Percentiles rank a stretch among this genome's conserved stretches.
Evolutionary conservation across 2,888 invertebrate species (phyloP).

Genomic region (Thelaira solivaga): DNA sequence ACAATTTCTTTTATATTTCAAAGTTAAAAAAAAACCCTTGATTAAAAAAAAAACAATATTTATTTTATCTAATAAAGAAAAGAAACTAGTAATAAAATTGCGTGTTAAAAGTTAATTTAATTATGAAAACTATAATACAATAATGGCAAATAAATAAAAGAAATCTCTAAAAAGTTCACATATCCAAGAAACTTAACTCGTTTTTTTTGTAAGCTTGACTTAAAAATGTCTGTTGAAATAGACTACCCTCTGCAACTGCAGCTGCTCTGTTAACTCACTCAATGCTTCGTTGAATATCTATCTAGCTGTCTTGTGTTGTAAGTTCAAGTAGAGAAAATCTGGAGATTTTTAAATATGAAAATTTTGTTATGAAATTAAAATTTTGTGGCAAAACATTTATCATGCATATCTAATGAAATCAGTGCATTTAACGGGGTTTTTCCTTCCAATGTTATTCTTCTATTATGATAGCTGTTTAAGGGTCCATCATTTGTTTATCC

Average conservation of each 20-base stretch:
- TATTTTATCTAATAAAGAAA: conserved; percentile 8
- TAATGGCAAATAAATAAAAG: conserved; percentile 14
- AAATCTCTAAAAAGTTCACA: conserved; percentile 40
- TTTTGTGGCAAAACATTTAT: conserved; percentile 22
- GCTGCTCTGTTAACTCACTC: no score
- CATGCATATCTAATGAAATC: conserved; percentile 48
- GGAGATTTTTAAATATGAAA: neutral
- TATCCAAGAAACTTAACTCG: neutral
- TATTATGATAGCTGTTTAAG: neutral
- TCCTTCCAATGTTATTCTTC: conserved; percentile 5
- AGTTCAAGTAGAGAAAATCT: conserved; percentile 22
- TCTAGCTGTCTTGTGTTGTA: neutral
- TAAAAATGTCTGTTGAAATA: conserved; percentile 1
- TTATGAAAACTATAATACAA: conserved; percentile 18
- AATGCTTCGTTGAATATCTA: neutral
- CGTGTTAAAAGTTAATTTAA: conserved; percentile 50
- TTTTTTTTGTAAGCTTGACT: neutral
- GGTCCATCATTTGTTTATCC: neutral
- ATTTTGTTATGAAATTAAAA: conserved; percentile 27
- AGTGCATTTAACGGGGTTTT: conserved; percentile 49
- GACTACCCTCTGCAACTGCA: neutral
- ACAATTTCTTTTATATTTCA: neutral
- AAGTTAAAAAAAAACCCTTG: conserved; percentile 19
- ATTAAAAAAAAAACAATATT: neutral
- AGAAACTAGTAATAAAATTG: conserved; percentile 34